Evolutionary conservation across 2,113 vertebrate species (phyloP), one percentile per base, ranked within the genome.

Genomic region (Lagopus leucura): DNA sequence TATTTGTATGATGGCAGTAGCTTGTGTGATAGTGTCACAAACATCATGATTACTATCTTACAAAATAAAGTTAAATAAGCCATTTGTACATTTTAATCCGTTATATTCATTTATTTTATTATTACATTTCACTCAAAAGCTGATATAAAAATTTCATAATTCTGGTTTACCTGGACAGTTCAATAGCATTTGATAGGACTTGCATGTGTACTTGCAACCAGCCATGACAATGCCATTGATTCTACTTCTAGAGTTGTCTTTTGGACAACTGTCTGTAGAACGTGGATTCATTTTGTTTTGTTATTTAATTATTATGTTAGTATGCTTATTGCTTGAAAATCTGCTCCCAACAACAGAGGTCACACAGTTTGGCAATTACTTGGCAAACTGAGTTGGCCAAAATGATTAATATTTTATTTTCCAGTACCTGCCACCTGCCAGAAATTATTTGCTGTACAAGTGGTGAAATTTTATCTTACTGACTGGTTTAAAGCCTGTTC

Each of bases 371-470:
- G 69, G 52, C 36, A 87, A 74, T 93, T 42, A 18, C 32, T 81
- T 80, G 13, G 17, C 34, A 74, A 57, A 3, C 0, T 88, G 14
- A 45, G 30, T 81, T 95, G 94, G 55, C 67, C 50, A 94, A 80
- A n/a, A 80, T 32, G 8, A 70, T 63, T 80, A 83, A 52, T 19
- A 45, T 3, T 88, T 93, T 45, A 54, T 43, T 60, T 7, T 76
- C 32, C 58, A 30, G 16, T 65, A 92, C 43, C 7, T 82, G 58
- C 52, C 71, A 84, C 83, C 17, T 84, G 34, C 16, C 32, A 80
- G 66, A 60, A 80, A 71, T 28, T 20, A 3, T 86, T 92, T 95
- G 20, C 76, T 96, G 11, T 86, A 61, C 38, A 90, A 88, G 60
- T 50, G 38, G 45, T 70, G 32, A 89, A 95, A 84, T 18, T 81